phyloP scores from a whole-genome alignment of 1,140 invertebrate genomes.

The Orchesella cincta region DNA sequence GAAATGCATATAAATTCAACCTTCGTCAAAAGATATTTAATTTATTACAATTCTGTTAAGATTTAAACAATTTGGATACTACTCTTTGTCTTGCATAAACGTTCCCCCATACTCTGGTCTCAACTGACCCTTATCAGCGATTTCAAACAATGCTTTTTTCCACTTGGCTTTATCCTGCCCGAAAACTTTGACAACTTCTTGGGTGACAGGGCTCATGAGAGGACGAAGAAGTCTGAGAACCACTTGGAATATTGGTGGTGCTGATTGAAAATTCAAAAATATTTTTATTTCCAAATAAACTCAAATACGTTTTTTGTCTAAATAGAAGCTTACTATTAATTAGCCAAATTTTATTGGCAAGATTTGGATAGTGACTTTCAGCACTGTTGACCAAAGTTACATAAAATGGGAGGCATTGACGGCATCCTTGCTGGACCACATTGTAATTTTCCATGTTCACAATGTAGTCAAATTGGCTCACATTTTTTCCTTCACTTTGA shows the following conservation, averaged over 20 bases:
- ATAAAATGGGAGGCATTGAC: not conserved
- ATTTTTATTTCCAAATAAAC: no score
- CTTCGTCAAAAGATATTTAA: no score
- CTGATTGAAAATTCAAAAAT: not conserved
- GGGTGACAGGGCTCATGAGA: not conserved
- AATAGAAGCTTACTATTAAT: slow-evolving; percentile 8
- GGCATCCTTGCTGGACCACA: slow-evolving; percentile 4
- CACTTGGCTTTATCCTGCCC: not conserved
- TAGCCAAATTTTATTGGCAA: not conserved
- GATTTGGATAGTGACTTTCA: not conserved
- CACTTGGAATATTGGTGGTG: not conserved
- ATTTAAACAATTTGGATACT: no score
- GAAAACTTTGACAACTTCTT: not conserved
- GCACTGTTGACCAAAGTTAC: slow-evolving; percentile 14
- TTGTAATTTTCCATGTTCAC: slow-evolving; percentile 13
- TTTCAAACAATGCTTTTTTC: not conserved
- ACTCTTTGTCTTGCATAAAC: not conserved
- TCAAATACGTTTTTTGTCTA: not conserved
- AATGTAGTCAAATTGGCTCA: not conserved
- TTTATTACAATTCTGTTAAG: no score
- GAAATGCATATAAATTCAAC: no score
- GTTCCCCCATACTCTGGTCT: not conserved
- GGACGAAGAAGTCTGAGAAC: not conserved
- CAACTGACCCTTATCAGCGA: not conserved
- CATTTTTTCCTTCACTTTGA: slow-evolving; percentile 18